phyloP scores from a whole-genome alignment of 2,888 invertebrate genomes.

The Theretra japonica region DNA sequence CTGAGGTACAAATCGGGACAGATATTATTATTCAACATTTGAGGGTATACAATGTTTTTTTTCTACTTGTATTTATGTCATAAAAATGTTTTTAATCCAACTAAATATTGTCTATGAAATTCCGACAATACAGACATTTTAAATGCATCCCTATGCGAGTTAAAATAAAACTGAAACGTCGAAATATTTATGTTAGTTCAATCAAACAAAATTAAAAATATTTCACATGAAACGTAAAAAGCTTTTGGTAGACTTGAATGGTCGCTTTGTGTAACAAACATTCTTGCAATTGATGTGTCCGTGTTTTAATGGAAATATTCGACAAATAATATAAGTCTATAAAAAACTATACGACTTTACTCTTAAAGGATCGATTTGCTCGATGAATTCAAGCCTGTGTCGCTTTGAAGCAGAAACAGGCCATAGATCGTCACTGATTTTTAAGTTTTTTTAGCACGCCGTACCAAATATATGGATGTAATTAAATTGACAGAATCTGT shows the following conservation, averaged over 20 bases:
- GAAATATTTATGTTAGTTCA: neutral
- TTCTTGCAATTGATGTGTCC: neutral
- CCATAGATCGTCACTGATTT: too few relatives aligned
- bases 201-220: constrained; percentile 2
- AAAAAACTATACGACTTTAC: too few relatives aligned
- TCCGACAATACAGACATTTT: neutral
- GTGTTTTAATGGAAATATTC: neutral
- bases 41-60: neutral
- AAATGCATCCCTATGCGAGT: neutral
- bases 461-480: too few relatives aligned
- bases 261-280: neutral
- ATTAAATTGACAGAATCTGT: too few relatives aligned
- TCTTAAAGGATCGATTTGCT: too few relatives aligned
- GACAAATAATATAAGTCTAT: too few relatives aligned
- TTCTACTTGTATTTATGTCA: neutral
- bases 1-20: too few relatives aligned
- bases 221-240: neutral
- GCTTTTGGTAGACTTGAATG: neutral
- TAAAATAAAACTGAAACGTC: neutral
- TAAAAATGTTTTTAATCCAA: neutral
- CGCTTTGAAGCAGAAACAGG: too few relatives aligned
- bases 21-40: too few relatives aligned
- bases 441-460: too few relatives aligned
- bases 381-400: too few relatives aligned
- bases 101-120: neutral